These are phyloP conservation scores for western clawed frog (Xenopus tropicalis) DNA, from an alignment of 2,113 vertebrate species.

Conservation along the genomic window DNA sequence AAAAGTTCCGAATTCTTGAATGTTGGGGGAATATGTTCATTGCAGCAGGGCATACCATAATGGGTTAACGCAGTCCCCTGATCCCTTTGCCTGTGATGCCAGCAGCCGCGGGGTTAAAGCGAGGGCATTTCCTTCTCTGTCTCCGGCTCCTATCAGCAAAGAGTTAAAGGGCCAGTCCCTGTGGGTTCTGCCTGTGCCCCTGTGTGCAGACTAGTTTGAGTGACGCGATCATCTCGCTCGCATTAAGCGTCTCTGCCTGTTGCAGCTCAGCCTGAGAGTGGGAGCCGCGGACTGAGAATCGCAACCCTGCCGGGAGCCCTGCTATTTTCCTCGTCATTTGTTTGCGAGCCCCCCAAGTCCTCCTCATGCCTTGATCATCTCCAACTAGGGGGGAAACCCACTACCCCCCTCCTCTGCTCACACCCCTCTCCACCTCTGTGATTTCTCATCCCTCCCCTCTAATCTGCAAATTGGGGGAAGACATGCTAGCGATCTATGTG, in stretches of 20 bases:
- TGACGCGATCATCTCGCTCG: conserved; percentile 85
- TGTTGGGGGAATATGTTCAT: not conserved
- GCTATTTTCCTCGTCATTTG: not conserved
- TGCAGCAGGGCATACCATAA: not conserved
- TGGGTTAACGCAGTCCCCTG: not conserved
- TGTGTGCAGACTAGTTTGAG: conserved; percentile 76
- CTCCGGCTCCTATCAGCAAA: conserved; percentile 20
- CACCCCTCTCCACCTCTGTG: conserved; percentile 48
- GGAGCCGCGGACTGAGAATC: conserved; percentile 58
- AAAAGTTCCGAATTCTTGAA: not conserved
- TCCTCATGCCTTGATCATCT: conserved; percentile 55
- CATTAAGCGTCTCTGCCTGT: conserved; percentile 83
- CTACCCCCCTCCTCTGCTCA: conserved; percentile 50
- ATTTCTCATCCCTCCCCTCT: conserved; percentile 48
- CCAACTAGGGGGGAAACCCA: conserved; percentile 49
- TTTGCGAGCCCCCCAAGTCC: conserved; percentile 53
- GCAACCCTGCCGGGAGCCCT: conserved; percentile 39
- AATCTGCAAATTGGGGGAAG: not conserved
- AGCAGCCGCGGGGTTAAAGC: not conserved
- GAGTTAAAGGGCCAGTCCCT: conserved; percentile 70
- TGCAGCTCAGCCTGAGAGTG: conserved; percentile 63
- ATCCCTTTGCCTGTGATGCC: not conserved
- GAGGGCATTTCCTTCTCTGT: not conserved
- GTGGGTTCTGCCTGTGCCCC: conserved; percentile 46
- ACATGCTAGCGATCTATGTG: conserved; percentile 10